Base-by-base conservation (phyloP, 2,113 vertebrate species). In the Fukomys damarensis region DNA sequence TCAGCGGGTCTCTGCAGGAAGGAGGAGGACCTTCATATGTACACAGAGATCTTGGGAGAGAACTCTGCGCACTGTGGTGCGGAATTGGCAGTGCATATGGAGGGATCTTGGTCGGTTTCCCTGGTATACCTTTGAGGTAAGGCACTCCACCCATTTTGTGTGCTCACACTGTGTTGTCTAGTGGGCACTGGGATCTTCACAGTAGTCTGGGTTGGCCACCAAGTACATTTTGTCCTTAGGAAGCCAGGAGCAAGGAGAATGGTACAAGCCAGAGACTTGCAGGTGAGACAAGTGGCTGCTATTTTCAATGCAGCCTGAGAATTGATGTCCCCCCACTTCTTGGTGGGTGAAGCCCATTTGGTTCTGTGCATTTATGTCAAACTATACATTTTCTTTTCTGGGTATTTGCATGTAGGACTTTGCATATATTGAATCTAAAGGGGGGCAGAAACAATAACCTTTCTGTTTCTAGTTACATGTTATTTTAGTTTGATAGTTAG, bases 391-490 rank as follows among this genome's bases (percentile, higher is more conserved):
- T 70, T 82, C 54, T 87, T 38, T 35, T 66, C 54, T 58, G 66
- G 22, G 5, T 83, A 74, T 89, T 70, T 94, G 81, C 88, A 58
- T 54, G 30, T 96, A 77, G 58, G 93, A 49, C 58, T 94, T 94
- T 59, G 16, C 12, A 28, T 74, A 24, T 56, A 8, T 95, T 32
- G 4, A 61, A 24, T 86, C 17, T 61, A n/a, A 26, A 82, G 35
- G 35, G 46, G 49, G 9, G n/a, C 8, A 17, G 89, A 58, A 96
- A 89, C 6, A 91, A 59, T 58, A 80, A 54, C 13, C 58, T 95
- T 70, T 90, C 35, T 77, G 59, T 38, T 66, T 41, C 28, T 52
- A 3, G 22, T 35, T 87, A 12, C 14, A 5, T 6, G 20, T 83
- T 88, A 41, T 65, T 66, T 79, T 70, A 93, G 70, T 59, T 65